Base-by-base conservation (phyloP, 2,113 vertebrate species). In the Tragelaphus imberbis region DNA sequence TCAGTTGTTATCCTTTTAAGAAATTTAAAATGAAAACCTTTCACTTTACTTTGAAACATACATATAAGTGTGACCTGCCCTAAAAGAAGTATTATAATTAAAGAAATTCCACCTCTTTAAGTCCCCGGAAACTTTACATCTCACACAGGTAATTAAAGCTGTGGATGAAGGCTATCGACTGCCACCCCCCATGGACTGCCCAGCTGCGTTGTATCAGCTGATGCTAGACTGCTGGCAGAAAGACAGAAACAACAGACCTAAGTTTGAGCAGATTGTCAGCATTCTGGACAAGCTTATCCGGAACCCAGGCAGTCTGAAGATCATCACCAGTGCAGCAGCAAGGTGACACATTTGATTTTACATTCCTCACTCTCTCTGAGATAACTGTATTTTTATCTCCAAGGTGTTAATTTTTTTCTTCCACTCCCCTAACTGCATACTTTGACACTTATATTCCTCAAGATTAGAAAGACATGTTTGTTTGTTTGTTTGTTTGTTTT, bases 171-270 rank as follows among this genome's bases (percentile, higher is more conserved):
- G 99, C 75, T 99, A 99, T 98, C 99, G 99, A 58, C 98, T 99
- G 97, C 99, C 99, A 2, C 99, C 99, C 40, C 99, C 99, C 80
- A 99, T 99, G 99, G 99, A 99, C 99, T 99, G 99, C 98, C 99
- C 99, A 84, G 99, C 99, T 94, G 99, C 99, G 47, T 99, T 99
- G 87, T 99, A 99, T 98, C 99, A 99, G 98, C 98, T 99, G 98
- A 99, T 99, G 99, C 98, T 99, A 97, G 99, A 99, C 99, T 99
- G 99, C 97, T 99, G 99, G 99, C 99, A 99, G 98, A 99, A 99
- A 90, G 99, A 99, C 98, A 99, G 99, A 85, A 99, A 99, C 99
- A 99, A 99, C 99, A 99, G 99, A 87, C 99, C 99, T 47, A 99
- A 99, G 98, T 99, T 99, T 98, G 99, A 99, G 98, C 99, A 99